These are phyloP conservation scores for Lytechinus variegatus DNA, from an alignment of 35 echinoderm and acorn worm species.

Conservation along the genomic window DNA sequence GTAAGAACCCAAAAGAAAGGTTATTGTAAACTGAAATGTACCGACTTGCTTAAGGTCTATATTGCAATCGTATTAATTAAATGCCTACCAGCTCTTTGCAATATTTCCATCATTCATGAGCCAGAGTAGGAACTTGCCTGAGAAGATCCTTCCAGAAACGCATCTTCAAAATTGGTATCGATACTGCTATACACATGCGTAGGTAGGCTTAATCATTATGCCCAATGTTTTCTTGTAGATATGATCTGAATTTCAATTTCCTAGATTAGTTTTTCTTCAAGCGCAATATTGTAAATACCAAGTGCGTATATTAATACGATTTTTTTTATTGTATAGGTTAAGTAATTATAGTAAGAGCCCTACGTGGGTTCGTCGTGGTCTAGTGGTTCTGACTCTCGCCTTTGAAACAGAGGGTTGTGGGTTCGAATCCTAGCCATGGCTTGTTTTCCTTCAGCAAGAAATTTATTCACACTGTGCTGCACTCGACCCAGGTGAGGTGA, in stretches of 20 bases:
- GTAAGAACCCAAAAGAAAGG: neutral
- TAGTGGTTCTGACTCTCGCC: no score
- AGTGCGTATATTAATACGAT: neutral
- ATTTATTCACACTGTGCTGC: no score
- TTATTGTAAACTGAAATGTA: neutral
- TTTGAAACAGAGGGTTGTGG: no score
- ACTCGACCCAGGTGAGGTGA: no score
- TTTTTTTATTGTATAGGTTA: neutral
- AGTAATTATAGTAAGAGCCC: no score
- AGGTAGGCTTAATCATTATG: neutral
- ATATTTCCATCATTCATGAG: neutral
- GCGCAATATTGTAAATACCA: neutral
- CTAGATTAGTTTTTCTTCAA: neutral
- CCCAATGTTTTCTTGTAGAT: neutral
- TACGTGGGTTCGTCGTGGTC: no score
- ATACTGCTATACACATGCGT: neutral
- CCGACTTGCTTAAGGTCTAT: neutral
- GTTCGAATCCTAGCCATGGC: no score
- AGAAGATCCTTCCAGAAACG: neutral
- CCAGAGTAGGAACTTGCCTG: neutral
- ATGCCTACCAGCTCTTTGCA: neutral
- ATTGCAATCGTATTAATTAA: slow-evolving; percentile 15
- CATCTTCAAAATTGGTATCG: neutral
- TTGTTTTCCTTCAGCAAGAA: no score
- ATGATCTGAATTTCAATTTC: neutral